These are phyloP conservation scores for Willisornis vidua DNA, from an alignment of 2,113 vertebrate species.

Conservation along the genomic window DNA sequence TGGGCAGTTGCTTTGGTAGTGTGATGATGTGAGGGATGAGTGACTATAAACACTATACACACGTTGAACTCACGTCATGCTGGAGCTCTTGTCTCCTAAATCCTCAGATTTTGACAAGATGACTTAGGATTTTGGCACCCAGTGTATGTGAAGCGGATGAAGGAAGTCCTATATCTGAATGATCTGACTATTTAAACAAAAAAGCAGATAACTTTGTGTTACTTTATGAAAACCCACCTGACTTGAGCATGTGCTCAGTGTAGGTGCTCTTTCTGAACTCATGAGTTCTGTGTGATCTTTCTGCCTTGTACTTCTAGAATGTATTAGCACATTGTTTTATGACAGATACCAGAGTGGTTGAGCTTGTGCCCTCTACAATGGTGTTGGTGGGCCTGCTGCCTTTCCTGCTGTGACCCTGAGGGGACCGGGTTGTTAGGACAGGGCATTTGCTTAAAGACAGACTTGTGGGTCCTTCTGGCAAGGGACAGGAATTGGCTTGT, in stretches of 20 bases:
- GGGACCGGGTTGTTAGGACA: background rate
- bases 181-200: background rate
- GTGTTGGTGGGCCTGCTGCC: background rate
- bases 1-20: background rate
- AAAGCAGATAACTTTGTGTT: background rate
- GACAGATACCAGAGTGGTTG: background rate
- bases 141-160: background rate
- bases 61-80: fast-evolving
- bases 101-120: background rate
- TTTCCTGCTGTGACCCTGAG: background rate
- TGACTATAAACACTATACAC: background rate
- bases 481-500: background rate
- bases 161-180: background rate
- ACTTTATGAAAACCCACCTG: background rate
- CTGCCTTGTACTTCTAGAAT: background rate
- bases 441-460: background rate
- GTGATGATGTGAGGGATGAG: background rate
- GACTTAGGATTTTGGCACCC: background rate
- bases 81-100: background rate
- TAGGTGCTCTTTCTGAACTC: background rate
- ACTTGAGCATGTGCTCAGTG: background rate
- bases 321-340: background rate
- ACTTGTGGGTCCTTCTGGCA: background rate
- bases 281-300: background rate
- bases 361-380: fast-evolving